Evolutionary conservation across 2,113 vertebrate genomes (phyloP), one percentile per base, ranked within the genome.

Genomic region (Calidris pygmaea): DNA sequence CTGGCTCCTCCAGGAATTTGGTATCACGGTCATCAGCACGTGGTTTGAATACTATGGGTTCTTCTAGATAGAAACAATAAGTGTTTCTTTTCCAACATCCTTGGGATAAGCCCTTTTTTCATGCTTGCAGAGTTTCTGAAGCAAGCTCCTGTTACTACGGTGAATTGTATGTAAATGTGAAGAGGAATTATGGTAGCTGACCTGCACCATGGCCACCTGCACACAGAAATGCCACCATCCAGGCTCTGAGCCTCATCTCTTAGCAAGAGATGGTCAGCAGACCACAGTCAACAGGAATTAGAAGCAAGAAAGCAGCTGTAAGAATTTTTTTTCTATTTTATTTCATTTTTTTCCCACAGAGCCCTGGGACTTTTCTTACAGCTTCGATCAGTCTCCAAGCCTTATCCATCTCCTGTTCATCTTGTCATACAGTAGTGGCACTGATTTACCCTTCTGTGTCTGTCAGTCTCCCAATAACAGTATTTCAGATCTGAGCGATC

Each of bases 101-200:
- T 41, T 72, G 24, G 15, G 12, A 59, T 41, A 55, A 34, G 20
- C 6, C 12, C 58, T 83, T 76, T 11, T 9, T 10, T 30, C 37
- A 23, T 35, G 35, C 53, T 63, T 89, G 6, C 29, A 4, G 45
- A 34, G 35, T 72, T 92, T 91, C 19, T 56, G 60, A 82, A 87
- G 30, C 15, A 83, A 48, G 2, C 9, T 90, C 30, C 14, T 73
- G 24, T 50, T 56, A 34, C 58, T 80, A 29, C 59, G 8, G 11
- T 22, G 37, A 92, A 41, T 29, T 70, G 6, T 39, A 24, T 1
- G 0, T 30, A 68, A 50, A 39, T 0, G 0, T 21, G n/a, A 68
- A 45, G 23, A 53, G 21, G 37, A 10, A 11, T 29, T 70, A 32
- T 9, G 10, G 53, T 86, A 37, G 10, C 82, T 84, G 63, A 58